A percentile compares a stretch with the other conserved stretches of the same genome.
phyloP scores from a whole-genome alignment of 2,888 invertebrate species.

The Tetragonisca angustula region DNA sequence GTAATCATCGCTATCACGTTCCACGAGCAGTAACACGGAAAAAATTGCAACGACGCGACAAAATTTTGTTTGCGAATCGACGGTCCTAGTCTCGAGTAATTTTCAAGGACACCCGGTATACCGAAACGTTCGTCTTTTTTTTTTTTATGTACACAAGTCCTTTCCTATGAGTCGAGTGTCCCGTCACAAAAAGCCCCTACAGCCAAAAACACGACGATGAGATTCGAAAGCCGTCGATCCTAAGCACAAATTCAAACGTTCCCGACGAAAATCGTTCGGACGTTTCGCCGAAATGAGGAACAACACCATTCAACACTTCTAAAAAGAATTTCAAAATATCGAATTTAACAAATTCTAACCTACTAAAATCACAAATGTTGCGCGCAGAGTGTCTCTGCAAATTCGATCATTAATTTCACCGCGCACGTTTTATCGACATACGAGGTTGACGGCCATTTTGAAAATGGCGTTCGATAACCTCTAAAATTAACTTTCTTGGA shows the following conservation, averaged over 20 bases:
- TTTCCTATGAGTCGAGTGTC: background rate
- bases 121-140: background rate
- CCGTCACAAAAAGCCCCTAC: background rate
- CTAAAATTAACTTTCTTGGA: conserved; percentile 31
- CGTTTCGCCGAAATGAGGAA: conserved; percentile 7
- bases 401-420: conserved; percentile 7
- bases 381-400: conserved; percentile 22
- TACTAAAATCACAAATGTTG: conserved; percentile 50
- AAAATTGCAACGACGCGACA: conserved; percentile 16
- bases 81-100: background rate
- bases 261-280: background rate
- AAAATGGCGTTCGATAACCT: conserved; percentile 9
- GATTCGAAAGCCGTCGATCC: background rate
- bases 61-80: conserved; percentile 1
- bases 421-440: background rate
- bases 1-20: background rate
- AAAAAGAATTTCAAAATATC: conserved; percentile 44
- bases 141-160: background rate
- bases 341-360: conserved; percentile 48
- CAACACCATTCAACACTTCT: conserved; percentile 24
- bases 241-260: background rate
- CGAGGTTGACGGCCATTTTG: background rate
- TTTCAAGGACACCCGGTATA: background rate
- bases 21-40: conserved; percentile 1
- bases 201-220: background rate